Conservation (phyloP, 1,140 invertebrate genomes). For the Drosophila bocqueti region DNA sequence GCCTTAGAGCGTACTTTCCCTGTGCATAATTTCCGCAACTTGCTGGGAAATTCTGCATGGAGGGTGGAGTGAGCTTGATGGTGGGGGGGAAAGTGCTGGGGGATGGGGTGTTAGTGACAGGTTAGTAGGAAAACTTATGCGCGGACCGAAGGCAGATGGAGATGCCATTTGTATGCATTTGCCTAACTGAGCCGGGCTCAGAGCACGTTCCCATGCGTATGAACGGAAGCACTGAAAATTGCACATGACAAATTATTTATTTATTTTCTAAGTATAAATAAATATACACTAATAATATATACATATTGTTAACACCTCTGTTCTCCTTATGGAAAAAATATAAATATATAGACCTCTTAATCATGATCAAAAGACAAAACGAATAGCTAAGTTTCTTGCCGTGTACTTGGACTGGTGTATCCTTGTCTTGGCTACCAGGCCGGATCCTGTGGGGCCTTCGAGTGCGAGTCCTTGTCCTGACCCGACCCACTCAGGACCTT, state of each 20-base stretch:
- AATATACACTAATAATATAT: too few relatives aligned
- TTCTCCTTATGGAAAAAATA: too few relatives aligned
- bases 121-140: conserved; percentile 49
- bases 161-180: conserved; percentile 78
- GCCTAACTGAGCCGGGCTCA: conserved; percentile 56
- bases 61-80: not conserved
- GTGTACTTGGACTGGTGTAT: conserved; percentile 16
- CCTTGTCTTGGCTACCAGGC: conserved; percentile 61
- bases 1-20: conserved; percentile 52
- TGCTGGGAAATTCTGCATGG: conserved; percentile 1
- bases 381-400: not conserved
- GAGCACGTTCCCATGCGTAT: conserved; percentile 46
- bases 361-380: not conserved
- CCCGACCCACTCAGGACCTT: conserved; percentile 43
- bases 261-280: not conserved
- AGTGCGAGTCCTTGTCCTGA: conserved; percentile 41
- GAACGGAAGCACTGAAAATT: conserved; percentile 11
- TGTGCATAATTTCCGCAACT: conserved; percentile 73
- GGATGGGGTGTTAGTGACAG: conserved; percentile 20
- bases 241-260: not conserved
- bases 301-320: too few relatives aligned
- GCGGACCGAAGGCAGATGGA: conserved; percentile 32
- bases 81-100: not conserved
- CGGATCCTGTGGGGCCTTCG: conserved; percentile 29
- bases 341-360: too few relatives aligned